Base-by-base conservation (phyloP, 2,888 invertebrate genomes). In the Agonopterix heracliana region DNA sequence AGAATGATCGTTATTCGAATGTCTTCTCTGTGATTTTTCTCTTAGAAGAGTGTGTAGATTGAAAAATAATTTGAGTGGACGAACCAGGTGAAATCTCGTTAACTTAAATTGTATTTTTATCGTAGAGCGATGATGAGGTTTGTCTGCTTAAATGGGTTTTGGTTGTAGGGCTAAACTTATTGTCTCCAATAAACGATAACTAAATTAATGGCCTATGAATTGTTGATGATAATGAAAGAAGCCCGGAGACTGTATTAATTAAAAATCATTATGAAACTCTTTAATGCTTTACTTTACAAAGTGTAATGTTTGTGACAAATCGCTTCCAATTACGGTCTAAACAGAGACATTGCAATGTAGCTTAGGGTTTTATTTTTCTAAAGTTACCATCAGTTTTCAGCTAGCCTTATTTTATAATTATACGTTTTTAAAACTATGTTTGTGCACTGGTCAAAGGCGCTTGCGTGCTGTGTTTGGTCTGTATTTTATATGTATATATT, bases 301-400 rank as follows among this genome's bases (percentile, higher is more conserved):
- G 11, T 40, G 11, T 46, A 34, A 26, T 26, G 26, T 34, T 48
- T 52, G 54, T 55, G 51, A 55, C 61, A 41, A 62, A 60, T 61
- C 59, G 68, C 68, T 74, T 74, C 71, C 69, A 68, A 49, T 64
- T 55, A 68, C 68, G 70, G 78, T 77, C 75, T 81, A 69, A 71
- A 65, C 79, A 81, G 80, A 83, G 79, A 84, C 81, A 78, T 82
- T 78, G 80, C 78, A 74, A 68, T 69, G 59, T 82, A 81, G 74
- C 65, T 67, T 77, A 83, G 71, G 63, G 54, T 71, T 78, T 78
- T 63, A 74, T 73, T 78, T 78, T 81, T 80, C 82, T 83, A 81
- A 81, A 86, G 87, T 87, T 87, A 87, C 87, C 87, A 86, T 77
- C 78, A 84, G 83, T 83, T 85, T 80, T 82, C 82, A 74, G 85